Base-by-base conservation (phyloP, 1,140 invertebrate genomes). In the Pseudomyrmex flavicornis region DNA sequence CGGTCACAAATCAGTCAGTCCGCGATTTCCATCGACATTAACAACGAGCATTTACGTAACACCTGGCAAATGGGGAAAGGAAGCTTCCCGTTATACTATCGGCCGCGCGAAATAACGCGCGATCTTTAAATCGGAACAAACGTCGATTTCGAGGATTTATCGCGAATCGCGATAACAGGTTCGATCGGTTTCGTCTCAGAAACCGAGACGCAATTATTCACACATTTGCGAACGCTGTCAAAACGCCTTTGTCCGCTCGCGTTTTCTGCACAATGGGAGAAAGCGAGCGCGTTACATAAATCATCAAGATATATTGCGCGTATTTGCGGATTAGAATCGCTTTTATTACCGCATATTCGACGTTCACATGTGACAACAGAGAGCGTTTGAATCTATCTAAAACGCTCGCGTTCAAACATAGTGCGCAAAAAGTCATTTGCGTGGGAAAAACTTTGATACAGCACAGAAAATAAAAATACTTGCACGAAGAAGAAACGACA, bases 241-340 rank as follows among this genome's bases (percentile, higher is more conserved):
- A 50, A 72, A 70, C 44, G 4, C 0, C 35, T 35, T 61, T 22
- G 22, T 5, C 4, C 63, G 20, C 20, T 69, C 22, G 46, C 15
- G 17, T 58, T 77, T 52, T 46, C 68, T 13, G 50, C 61, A 80
- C 76, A 80, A 80, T 80, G 46, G 35, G 76, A 80, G 76, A 80
- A 70, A 80, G 76, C 66, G 76, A 80, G n/a, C 44, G 66, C 54
- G 54, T 80, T 80, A 80, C 46, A 50, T 80, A 80, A 80, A 72
- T 80, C 66, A 72, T 61, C 22, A 54, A 70, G 54, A 80, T 80
- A 35, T 20, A 80, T 72, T 59, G 66, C 66, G 20, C 17, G 9
- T 12, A 48, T 15, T 17, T 17, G 12, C 10, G 20, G 44, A 58
- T n/a, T 48, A 56, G 50, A 77, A 69, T 22, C 8, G 13, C 26